These are phyloP conservation scores for Catharus fuscescens DNA, from an alignment of 2,113 vertebrate genomes.

Conservation along the genomic window DNA sequence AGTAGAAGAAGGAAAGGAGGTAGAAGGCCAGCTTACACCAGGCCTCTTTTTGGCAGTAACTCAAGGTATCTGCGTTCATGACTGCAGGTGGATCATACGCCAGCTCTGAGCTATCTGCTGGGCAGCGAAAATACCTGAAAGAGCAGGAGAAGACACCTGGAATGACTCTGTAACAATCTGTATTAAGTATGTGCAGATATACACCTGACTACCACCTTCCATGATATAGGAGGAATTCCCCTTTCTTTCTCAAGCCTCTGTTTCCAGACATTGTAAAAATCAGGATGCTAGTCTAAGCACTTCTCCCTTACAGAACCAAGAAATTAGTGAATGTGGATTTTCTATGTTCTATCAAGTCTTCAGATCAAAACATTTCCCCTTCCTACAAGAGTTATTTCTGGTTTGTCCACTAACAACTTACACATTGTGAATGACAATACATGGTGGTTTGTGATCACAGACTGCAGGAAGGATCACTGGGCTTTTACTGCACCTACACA, in stretches of 20 bases:
- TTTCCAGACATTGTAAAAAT: not conserved
- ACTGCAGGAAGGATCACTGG: not conserved
- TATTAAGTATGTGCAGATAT: not conserved
- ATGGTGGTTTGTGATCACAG: not conserved
- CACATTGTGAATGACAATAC: not conserved
- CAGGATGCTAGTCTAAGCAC: not conserved
- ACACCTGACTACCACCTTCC: not conserved
- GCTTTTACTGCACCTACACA: not conserved
- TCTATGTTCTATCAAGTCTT: not conserved
- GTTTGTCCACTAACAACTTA: not conserved
- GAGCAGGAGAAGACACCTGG: conserved; percentile 56
- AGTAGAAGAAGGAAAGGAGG: conserved; percentile 98
- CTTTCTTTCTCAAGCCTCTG: not conserved
- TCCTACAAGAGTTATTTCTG: not conserved
- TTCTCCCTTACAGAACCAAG: not conserved
- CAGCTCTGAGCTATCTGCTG: conserved; percentile 92
- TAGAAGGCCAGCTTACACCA: conserved; percentile 99
- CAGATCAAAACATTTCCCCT: not conserved
- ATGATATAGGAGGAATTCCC: not conserved
- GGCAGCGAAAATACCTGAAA: conserved; percentile 94
- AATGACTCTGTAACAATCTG: not conserved
- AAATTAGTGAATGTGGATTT: not conserved
- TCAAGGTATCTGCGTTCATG: conserved; percentile 95
- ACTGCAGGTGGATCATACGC: conserved; percentile 93
- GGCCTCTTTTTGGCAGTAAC: conserved; percentile 97